These are phyloP conservation scores for Varroa destructor DNA, from an alignment of 1,140 invertebrate genomes.

Conservation along the genomic window DNA sequence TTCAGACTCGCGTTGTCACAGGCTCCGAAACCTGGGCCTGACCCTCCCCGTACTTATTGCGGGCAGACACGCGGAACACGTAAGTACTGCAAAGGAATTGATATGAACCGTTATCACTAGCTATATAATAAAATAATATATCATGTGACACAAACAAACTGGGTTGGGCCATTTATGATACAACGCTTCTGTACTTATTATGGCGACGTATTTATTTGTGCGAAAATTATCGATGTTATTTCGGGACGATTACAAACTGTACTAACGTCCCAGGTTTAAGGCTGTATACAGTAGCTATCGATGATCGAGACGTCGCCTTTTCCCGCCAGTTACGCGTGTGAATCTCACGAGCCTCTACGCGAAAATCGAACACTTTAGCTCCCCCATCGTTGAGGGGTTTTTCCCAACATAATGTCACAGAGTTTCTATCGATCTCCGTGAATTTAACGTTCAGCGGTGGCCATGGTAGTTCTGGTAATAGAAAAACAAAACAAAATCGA, in stretches of 20 bases:
- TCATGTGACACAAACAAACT: no score
- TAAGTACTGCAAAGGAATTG: slow-evolving; percentile 42
- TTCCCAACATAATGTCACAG: slow-evolving; percentile 5
- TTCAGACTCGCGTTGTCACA: slow-evolving; percentile 44
- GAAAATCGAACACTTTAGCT: slow-evolving; percentile 10
- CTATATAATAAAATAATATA: no score
- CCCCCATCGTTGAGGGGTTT: slow-evolving; percentile 14
- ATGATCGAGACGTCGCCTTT: slow-evolving; percentile 19
- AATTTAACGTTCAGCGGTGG: slow-evolving; percentile 11
- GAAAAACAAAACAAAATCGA: background rate
- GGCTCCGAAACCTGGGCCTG: slow-evolving; percentile 49
- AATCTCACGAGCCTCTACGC: slow-evolving; percentile 9
- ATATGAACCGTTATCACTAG: no score
- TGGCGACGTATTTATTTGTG: background rate
- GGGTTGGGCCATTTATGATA: background rate
- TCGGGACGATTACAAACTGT: background rate
- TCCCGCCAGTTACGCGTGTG: slow-evolving; percentile 19
- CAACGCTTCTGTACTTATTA: background rate
- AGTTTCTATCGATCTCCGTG: slow-evolving; percentile 15
- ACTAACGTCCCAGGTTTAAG: slow-evolving; percentile 27
- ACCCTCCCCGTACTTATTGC: slow-evolving; percentile 62
- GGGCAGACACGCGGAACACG: slow-evolving; percentile 66
- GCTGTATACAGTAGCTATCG: slow-evolving; percentile 14
- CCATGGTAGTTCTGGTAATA: slow-evolving; percentile 1
- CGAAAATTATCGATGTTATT: no score